Evolutionary conservation across 53 echinoderm and acorn worm species (phyloP), one percentile per base, ranked within the genome.

Genomic region (Arbacia lixula): DNA sequence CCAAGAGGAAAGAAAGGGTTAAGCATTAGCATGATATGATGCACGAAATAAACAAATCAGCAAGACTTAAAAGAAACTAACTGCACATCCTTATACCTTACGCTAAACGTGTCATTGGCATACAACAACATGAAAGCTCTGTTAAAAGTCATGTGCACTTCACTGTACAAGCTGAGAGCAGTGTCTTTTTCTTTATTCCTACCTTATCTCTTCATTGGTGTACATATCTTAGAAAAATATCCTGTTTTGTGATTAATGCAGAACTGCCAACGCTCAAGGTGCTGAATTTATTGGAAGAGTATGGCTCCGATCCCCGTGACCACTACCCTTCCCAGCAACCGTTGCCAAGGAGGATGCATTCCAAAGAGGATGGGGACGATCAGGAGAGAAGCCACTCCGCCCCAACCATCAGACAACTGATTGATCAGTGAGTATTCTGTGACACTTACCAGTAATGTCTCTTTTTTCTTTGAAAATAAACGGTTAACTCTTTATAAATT

Each of bases 201-300:
- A n/a, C n/a, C n/a, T n/a, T n/a, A n/a, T n/a, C n/a, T n/a, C n/a
- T n/a, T n/a, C n/a, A n/a, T n/a, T n/a, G n/a, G n/a, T n/a, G n/a
- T n/a, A n/a, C n/a, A n/a, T 46, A 46, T 46, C 49, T 46, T 46
- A 10, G 49, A 46, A 10, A 10, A 46, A 8, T 46, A 46, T 46
- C 49, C 14, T 8, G 8, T 46, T 46, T 42, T 68, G 25, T 68
- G 14, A 69, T 43, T 3, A 24, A n/a, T 17, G 78, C 21, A 28
- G 86, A 66, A 36, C 76, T 95, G 36, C 95, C 95, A 66, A 95
- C 93, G 8, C 68, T 91, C 21, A 95, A 93, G 75, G 71, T 95
- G 19, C 84, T 84, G 67, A 93, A 95, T 67, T 64, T 95, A 81
- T 84, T 95, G 19, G 91, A 89, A 24, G 91, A 93, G 20, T 95